These are phyloP conservation scores for Nemurella pictetii DNA, from an alignment of 2,888 invertebrate genomes.

Conservation along the genomic window DNA sequence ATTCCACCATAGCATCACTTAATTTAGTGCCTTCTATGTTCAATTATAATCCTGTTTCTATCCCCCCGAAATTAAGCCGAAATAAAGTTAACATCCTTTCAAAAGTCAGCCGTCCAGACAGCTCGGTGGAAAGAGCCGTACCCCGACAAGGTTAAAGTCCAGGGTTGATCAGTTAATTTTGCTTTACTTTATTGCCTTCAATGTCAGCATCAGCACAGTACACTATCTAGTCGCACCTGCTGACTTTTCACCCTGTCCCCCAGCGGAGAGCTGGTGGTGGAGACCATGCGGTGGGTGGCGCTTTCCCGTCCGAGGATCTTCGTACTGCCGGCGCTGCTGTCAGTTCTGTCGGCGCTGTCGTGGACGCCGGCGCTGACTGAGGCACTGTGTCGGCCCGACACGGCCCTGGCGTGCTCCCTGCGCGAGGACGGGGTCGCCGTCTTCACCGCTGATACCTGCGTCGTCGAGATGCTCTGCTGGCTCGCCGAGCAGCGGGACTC, in stretches of 20 bases:
- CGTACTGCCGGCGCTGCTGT: neutral
- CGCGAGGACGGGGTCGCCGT: neutral
- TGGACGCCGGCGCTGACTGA: neutral
- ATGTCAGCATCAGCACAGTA: no score
- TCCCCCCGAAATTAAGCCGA: no score
- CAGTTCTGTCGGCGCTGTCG: neutral
- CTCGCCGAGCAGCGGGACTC: neutral
- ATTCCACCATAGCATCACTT: no score
- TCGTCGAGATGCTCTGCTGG: conserved; percentile 26
- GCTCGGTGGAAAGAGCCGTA: no score
- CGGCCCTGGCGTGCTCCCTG: neutral
- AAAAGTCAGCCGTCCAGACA: no score
- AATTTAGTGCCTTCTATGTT: no score
- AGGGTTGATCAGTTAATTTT: no score
- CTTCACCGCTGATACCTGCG: neutral
- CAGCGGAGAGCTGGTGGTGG: neutral
- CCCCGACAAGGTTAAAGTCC: no score
- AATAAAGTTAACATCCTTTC: no score
- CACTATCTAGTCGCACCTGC: no score
- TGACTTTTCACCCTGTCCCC: neutral
- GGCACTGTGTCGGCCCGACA: neutral
- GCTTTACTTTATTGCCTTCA: no score
- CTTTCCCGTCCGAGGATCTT: neutral
- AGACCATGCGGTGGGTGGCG: neutral
- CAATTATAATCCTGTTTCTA: no score